These are phyloP conservation scores for Heliothis virescens DNA, from an alignment of 1,140 invertebrate genomes.

Conservation along the genomic window DNA sequence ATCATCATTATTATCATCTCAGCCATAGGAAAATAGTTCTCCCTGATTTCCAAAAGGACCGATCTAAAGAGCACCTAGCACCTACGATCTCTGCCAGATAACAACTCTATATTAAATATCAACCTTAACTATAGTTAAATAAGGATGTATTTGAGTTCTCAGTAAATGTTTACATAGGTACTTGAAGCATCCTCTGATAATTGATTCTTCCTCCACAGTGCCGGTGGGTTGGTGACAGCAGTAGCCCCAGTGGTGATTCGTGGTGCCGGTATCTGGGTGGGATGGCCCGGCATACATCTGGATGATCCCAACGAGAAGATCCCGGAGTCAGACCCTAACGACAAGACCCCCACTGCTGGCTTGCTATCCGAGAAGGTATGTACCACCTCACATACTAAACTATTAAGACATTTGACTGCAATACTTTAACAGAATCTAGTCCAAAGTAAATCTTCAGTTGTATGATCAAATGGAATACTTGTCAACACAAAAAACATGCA, in stretches of 20 bases:
- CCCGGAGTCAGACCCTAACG: slow-evolving; percentile 94
- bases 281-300: slow-evolving; percentile 94
- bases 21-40: no score
- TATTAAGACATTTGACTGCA: background rate
- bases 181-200: background rate
- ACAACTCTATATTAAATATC: no score
- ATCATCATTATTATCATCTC: no score
- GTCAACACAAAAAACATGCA: background rate
- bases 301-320: slow-evolving; percentile 91
- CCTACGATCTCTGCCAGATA: no score
- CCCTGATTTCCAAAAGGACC: no score
- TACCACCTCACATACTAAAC: background rate
- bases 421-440: background rate
- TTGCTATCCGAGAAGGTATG: slow-evolving; percentile 92
- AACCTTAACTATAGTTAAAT: no score
- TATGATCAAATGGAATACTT: background rate
- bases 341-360: slow-evolving; percentile 94
- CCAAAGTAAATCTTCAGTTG: background rate
- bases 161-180: no score
- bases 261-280: slow-evolving; percentile 94
- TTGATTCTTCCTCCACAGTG: slow-evolving; percentile 84
- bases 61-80: no score
- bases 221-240: slow-evolving; percentile 95
- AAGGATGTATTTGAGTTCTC: no score
- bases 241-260: slow-evolving; percentile 95